These are phyloP conservation scores for Dendrocincla fuliginosa DNA, from an alignment of 2,797 vertebrate species.

Conservation along the genomic window DNA sequence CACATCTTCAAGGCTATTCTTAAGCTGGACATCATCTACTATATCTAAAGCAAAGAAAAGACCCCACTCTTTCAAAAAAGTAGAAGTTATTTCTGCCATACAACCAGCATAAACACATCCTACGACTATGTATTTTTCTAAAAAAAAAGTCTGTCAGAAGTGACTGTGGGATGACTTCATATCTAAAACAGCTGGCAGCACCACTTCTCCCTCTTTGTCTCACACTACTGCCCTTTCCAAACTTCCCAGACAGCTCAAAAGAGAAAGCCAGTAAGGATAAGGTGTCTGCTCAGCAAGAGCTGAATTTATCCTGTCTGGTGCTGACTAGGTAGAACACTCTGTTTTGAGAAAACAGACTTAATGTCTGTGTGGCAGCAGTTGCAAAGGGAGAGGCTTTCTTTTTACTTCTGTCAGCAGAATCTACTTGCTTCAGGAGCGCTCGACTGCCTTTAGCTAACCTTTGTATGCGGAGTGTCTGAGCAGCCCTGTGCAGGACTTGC, in stretches of 20 bases:
- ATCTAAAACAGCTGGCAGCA: background rate
- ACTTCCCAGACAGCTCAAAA: background rate
- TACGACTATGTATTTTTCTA: background rate
- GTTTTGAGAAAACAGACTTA: background rate
- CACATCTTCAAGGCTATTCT: background rate
- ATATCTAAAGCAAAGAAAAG: background rate
- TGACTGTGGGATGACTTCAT: background rate
- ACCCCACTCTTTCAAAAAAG: background rate
- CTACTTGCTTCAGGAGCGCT: background rate
- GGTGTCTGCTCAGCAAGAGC: background rate
- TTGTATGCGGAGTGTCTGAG: background rate
- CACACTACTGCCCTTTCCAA: background rate
- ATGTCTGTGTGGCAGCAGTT: background rate
- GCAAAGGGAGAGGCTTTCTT: background rate
- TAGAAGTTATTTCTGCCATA: background rate
- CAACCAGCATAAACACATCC: background rate
- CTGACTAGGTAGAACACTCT: background rate
- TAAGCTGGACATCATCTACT: background rate
- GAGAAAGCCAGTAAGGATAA: background rate
- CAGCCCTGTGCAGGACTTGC: background rate
- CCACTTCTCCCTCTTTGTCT: background rate
- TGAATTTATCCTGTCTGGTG: background rate
- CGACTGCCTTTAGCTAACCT: accelerated
- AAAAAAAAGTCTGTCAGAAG: background rate
- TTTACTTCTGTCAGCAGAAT: background rate